Percentiles rank a stretch among this genome's conserved stretches.
phyloP scores from a whole-genome alignment of 2,797 vertebrate species.

The Protosalanx chinensis region DNA sequence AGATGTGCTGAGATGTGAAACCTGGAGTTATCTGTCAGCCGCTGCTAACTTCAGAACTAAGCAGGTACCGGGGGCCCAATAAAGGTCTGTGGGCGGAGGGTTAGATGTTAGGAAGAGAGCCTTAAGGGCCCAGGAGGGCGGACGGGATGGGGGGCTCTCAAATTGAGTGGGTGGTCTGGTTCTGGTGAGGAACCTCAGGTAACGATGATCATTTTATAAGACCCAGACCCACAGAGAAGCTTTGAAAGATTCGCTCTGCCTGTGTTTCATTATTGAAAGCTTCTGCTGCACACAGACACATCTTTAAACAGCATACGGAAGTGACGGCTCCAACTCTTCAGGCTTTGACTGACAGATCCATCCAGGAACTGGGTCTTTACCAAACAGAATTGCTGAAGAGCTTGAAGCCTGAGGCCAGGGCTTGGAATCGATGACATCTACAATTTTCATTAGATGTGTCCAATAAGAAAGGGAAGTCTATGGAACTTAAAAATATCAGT shows the following conservation, averaged over 20 bases:
- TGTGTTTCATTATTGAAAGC: constrained; percentile 68
- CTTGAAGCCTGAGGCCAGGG: constrained; percentile 25
- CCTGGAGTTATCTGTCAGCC: neutral
- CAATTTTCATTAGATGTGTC: neutral
- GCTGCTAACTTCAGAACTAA: neutral
- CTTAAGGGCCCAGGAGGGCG: constrained; percentile 6
- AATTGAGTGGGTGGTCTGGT: constrained; percentile 41
- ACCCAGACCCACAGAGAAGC: constrained; percentile 38
- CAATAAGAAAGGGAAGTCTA: no score
- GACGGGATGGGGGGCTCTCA: constrained; percentile 15
- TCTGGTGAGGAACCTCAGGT: constrained; percentile 19
- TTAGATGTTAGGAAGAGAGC: constrained; percentile 26
- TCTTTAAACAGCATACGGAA: constrained; percentile 44
- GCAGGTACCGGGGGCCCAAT: neutral
- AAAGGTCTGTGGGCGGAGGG: neutral
- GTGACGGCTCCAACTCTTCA: constrained; percentile 28
- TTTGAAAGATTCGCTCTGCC: constrained; percentile 51
- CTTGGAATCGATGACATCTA: neutral
- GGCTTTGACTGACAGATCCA: constrained; percentile 41
- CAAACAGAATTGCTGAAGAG: constrained; percentile 53
- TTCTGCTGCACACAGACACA: constrained; percentile 34
- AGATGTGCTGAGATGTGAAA: neutral
- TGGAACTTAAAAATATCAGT: neutral
- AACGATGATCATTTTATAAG: constrained; percentile 43
- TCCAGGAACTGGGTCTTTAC: constrained; percentile 36